phyloP scores from a whole-genome alignment of 2,888 invertebrate genomes.

The Lycocerus yunnanus region DNA sequence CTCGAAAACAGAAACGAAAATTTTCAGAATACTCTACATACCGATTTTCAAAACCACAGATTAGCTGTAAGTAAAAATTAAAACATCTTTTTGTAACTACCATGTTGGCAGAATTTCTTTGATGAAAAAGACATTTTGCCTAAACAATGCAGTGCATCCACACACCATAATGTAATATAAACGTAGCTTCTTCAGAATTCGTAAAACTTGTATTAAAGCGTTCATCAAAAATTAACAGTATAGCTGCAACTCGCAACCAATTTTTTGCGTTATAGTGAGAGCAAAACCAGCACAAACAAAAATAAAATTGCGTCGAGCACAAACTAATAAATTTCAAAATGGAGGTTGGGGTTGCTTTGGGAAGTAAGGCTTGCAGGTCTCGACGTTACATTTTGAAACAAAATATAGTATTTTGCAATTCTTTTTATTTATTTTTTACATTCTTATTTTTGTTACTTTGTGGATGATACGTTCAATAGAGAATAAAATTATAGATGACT shows the following conservation, averaged over 20 bases:
- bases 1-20: too few species aligned
- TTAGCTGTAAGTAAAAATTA: too few species aligned
- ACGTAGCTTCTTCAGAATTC: too few species aligned
- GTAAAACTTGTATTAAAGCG: not conserved
- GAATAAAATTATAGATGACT: not conserved
- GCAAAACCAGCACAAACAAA: not conserved
- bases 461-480: not conserved
- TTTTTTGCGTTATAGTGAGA: not conserved
- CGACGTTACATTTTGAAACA: not conserved
- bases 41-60: too few species aligned
- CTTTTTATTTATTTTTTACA: not conserved
- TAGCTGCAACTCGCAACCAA: not conserved
- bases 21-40: too few species aligned
- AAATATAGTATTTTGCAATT: not conserved
- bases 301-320: not conserved
- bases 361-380: not conserved
- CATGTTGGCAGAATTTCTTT: too few species aligned
- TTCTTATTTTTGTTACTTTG: not conserved
- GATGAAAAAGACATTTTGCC: too few species aligned
- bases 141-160: too few species aligned
- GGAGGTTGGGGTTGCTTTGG: not conserved
- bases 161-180: not conserved
- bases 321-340: not conserved
- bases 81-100: too few species aligned
- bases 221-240: not conserved